A percentile compares a stretch with the other conserved stretches of the same genome.
Conservation (phyloP, 2,888 invertebrate species). For the Boloria selene region DNA sequence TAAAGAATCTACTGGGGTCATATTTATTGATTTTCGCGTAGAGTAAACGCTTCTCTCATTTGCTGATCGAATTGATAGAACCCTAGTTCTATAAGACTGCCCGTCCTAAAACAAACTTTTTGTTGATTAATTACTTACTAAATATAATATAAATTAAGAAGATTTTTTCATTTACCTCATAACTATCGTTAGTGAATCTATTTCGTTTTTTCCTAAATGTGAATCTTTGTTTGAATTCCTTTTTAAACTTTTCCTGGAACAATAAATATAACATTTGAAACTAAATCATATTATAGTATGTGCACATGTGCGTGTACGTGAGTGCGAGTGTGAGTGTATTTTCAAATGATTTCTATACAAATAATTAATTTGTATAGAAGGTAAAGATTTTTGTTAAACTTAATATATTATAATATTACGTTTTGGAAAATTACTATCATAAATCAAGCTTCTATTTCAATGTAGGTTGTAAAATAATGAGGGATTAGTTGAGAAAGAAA, state of each 20-base stretch:
- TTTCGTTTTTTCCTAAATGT: constrained; percentile 79
- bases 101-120: constrained; percentile 65
- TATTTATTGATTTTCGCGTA: constrained; percentile 65
- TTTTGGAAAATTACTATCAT: too few species aligned
- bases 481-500: too few species aligned
- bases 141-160: background rate
- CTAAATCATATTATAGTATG: too few species aligned
- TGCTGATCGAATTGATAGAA: constrained; percentile 72
- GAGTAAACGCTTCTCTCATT: constrained; percentile 68
- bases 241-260: constrained; percentile 89
- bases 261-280: constrained; percentile 22
- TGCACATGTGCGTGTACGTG: too few species aligned
- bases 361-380: too few species aligned
- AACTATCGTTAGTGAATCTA: constrained; percentile 72
- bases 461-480: too few species aligned
- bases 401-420: too few species aligned
- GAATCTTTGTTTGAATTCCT: constrained; percentile 88
- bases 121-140: background rate
- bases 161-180: constrained; percentile 59
- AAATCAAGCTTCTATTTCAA: too few species aligned
- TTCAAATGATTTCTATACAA: too few species aligned
- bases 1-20: constrained; percentile 55
- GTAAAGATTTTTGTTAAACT: too few species aligned
- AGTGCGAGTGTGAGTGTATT: too few species aligned
- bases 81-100: constrained; percentile 70